phyloP scores from a whole-genome alignment of 2,888 invertebrate genomes.

The Diaprepes abbreviatus region DNA sequence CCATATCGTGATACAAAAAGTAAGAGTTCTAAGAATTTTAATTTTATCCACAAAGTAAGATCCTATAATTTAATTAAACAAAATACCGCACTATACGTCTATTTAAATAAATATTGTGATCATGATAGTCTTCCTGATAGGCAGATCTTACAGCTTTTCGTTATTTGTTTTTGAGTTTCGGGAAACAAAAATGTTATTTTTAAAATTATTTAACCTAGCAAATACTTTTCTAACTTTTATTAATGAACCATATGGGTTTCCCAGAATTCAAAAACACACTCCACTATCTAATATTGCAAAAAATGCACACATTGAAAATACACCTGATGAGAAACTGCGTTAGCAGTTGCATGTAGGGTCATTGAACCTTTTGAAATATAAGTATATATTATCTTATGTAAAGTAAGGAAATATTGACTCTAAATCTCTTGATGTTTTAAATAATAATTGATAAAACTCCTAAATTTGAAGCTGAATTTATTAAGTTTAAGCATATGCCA shows the following conservation, averaged over 20 bases:
- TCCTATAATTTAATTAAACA: no score
- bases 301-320: slow-evolving; percentile 7
- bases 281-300: slow-evolving; percentile 11
- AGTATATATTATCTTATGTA: slow-evolving; percentile 21
- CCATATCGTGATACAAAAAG: no score
- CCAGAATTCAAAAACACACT: not conserved
- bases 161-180: no score
- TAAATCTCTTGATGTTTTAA: slow-evolving; percentile 8
- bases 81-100: no score
- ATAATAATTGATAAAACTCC: not conserved
- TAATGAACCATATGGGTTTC: slow-evolving; percentile 3
- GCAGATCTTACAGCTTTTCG: no score
- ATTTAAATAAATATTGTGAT: no score
- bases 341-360: slow-evolving; percentile 7
- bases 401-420: slow-evolving; percentile 16
- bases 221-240: not conserved
- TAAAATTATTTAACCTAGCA: no score
- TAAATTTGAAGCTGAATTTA: no score
- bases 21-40: no score
- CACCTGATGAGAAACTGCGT: not conserved
- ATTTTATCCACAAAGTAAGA: no score
- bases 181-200: no score
- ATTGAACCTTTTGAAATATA: slow-evolving; percentile 3
- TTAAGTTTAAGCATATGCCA: not conserved
- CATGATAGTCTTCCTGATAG: no score